phyloP scores from a whole-genome alignment of 2,888 invertebrate genomes.

The Octodonta nipae region DNA sequence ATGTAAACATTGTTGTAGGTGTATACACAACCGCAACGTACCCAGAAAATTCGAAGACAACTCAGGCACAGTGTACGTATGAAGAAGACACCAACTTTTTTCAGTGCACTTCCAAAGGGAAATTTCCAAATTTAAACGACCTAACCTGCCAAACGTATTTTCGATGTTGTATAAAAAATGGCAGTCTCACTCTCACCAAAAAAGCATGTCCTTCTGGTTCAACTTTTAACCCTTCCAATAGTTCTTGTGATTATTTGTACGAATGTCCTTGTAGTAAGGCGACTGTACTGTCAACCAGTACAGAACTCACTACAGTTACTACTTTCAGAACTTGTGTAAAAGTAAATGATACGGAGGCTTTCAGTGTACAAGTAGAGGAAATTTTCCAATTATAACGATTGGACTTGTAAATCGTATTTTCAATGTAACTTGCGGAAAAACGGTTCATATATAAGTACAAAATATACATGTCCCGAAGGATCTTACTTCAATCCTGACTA shows the following conservation, averaged over 20 bases:
- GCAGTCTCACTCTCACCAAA: conserved; percentile 26
- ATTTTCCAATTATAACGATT: conserved; percentile 33
- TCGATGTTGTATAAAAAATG: conserved; percentile 29
- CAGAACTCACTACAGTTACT: background rate
- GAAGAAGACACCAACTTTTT: conserved; percentile 9
- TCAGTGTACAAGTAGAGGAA: no score
- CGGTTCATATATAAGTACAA: conserved; percentile 26
- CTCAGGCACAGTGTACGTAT: conserved; percentile 4
- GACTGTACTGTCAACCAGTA: background rate
- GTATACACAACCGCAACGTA: no score
- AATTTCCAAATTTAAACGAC: conserved; percentile 15
- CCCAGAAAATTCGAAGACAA: no score
- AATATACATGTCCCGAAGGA: conserved; percentile 14
- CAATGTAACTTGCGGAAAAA: conserved; percentile 16
- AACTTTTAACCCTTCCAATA: conserved; percentile 33
- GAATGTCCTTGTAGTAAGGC: conserved; percentile 22
- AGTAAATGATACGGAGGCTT: no score
- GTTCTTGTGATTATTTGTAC: conserved; percentile 34
- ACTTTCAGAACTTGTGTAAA: no score
- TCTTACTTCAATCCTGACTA: conserved; percentile 15
- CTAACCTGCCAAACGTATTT: conserved; percentile 30
- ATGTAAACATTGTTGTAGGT: no score
- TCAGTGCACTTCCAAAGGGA: conserved; percentile 11
- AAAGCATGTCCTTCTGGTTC: conserved; percentile 4
- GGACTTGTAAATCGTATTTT: conserved; percentile 19